Evolutionary conservation across 2,797 vertebrate species (phyloP).

Genomic region (Champsocephalus esox): DNA sequence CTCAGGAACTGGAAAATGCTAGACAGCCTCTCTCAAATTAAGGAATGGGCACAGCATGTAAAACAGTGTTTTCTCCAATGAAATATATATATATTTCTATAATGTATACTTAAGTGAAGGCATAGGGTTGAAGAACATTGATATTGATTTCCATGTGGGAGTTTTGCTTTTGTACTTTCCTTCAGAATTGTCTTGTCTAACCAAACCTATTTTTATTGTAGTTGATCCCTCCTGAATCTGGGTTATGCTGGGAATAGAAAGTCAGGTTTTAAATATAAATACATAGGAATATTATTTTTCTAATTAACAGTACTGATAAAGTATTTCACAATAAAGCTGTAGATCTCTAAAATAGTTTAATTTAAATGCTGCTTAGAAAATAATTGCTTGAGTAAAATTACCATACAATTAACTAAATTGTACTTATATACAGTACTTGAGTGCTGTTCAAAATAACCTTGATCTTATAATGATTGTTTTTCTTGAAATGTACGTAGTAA

Average conservation of each 20-base stretch:
- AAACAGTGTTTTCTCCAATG: not conserved
- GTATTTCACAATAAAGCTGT: not conserved
- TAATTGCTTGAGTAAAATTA: not conserved
- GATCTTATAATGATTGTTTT: not conserved
- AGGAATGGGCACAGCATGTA: not conserved
- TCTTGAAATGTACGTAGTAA: constrained; percentile 21
- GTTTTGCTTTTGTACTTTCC: constrained; percentile 18
- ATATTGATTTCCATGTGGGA: constrained; percentile 37
- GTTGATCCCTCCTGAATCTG: not conserved
- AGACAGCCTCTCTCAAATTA: not conserved
- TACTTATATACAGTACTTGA: not conserved
- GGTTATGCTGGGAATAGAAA: not conserved
- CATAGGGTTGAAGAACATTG: constrained; percentile 2
- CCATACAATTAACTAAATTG: not conserved
- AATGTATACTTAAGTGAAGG: constrained; percentile 6
- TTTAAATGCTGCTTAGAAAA: not conserved
- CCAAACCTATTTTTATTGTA: constrained; percentile 1
- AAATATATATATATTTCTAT: not conserved
- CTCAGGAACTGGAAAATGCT: not conserved
- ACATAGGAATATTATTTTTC: not conserved
- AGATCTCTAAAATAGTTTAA: not conserved
- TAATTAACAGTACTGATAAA: not conserved
- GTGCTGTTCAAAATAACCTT: constrained; percentile 11
- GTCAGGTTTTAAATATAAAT: not conserved
- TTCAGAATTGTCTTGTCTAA: not conserved